phyloP scores from a whole-genome alignment of 2,888 invertebrate genomes.

The Tortricodes alternella region DNA sequence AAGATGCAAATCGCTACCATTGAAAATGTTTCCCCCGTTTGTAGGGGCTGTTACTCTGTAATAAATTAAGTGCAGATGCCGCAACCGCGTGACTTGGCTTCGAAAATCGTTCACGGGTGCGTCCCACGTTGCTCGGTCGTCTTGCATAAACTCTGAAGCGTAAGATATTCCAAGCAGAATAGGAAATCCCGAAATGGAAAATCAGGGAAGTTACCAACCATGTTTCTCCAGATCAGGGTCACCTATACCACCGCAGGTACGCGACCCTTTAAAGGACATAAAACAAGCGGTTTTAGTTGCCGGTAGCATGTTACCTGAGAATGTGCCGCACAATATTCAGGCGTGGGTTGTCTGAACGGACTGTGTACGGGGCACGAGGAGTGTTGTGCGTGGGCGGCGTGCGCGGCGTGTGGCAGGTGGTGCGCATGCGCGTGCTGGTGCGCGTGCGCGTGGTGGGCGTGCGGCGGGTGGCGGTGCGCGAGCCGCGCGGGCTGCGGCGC shows the following conservation, averaged over 20 bases:
- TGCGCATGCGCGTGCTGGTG: conserved; percentile 63
- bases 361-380: conserved; percentile 89
- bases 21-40: conserved; percentile 44
- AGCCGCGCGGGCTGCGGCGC: conserved; percentile 66
- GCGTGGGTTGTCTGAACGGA: conserved; percentile 85
- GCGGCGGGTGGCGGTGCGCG: conserved; percentile 69
- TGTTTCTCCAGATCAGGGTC: conserved; percentile 34
- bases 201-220: conserved; percentile 34
- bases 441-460: conserved; percentile 55
- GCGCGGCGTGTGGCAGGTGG: conserved; percentile 74
- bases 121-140: conserved; percentile 34
- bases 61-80: conserved; percentile 64
- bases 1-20: conserved; percentile 50
- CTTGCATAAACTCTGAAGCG: conserved; percentile 28
- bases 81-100: conserved; percentile 51
- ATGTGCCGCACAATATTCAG: conserved; percentile 77
- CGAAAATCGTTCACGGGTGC: conserved; percentile 39
- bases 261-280: conserved; percentile 13
- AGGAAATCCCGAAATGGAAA: conserved; percentile 34
- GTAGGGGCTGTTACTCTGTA: conserved; percentile 42
- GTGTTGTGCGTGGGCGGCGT: conserved; percentile 71
- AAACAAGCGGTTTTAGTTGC: not conserved
- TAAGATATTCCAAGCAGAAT: conserved; percentile 28
- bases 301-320: conserved; percentile 62
- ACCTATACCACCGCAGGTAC: conserved; percentile 26